Base-by-base conservation (phyloP, 2,113 vertebrate species). In the Rhea americana region DNA sequence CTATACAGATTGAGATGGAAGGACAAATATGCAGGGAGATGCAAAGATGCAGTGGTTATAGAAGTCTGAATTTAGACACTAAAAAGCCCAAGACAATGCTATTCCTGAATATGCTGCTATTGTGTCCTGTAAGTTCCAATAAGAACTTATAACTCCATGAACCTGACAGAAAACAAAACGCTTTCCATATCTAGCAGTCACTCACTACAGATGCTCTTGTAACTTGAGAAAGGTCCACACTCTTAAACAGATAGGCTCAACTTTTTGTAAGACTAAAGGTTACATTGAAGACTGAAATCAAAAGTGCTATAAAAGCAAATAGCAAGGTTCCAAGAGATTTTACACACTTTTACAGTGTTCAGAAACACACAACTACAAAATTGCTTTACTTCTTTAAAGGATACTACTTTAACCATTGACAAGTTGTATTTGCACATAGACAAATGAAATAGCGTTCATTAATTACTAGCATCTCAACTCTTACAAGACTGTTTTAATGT, bases 321-420 rank as follows among this genome's bases (percentile, higher is more conserved):
- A 51, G 18, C 26, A 89, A 82, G 85, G 17, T 9, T 51, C 20
- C 11, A 65, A 89, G 19, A 8, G 25, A 73, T 19, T 8, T 77
- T 17, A 47, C 53, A 37, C 13, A 58, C 28, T 80, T 68, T 45
- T 39, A 70, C 11, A 53, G 4, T 62, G 25, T 56, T 39, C 6
- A 76, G 8, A 61, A 76, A 2, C 45, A 63, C 6, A 26, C 4
- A 4, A 11, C 25, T 35, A 85, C 22, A 32, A 66, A 56, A 13
- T 47, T 79, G 4, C 56, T 28, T 48, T 50, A 18, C 4, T 51
- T 55, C 15, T 58, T 43, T 32, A 24, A 70, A 87, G 45, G 11
- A 10, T 19, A 72, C 22, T 48, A 83, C 9, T 1, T 51, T 30
- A 87, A 41, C 1, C 2, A 76, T 0, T 59, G 9, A 41, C 4